These are phyloP conservation scores for Rotaria macrura DNA, from an alignment of 2,888 invertebrate species.

Conservation along the genomic window DNA sequence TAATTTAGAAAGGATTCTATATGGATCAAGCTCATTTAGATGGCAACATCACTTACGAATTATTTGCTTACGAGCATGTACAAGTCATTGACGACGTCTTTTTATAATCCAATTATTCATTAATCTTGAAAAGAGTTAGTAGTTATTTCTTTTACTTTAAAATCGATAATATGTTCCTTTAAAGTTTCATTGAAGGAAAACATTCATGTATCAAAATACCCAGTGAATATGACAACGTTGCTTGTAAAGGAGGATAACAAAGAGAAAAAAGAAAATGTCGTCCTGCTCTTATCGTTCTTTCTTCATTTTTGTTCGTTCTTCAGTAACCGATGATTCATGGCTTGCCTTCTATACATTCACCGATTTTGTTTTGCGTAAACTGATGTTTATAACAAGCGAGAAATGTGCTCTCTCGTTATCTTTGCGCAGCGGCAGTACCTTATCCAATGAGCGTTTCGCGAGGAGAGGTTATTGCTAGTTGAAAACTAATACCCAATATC, in stretches of 20 bases:
- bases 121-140: too few species aligned
- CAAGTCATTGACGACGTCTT: too few species aligned
- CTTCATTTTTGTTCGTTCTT: neutral
- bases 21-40: too few species aligned
- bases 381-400: neutral
- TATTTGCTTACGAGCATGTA: too few species aligned
- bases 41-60: too few species aligned
- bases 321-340: neutral
- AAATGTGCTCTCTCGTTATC: neutral
- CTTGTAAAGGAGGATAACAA: neutral
- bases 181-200: too few species aligned
- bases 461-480: constrained; percentile 15
- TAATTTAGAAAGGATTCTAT: too few species aligned
- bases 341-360: neutral
- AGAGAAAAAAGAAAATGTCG: neutral
- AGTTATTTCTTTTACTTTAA: too few species aligned
- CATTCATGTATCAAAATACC: neutral
- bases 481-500: constrained; percentile 9
- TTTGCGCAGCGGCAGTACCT: constrained; percentile 10
- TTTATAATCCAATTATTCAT: too few species aligned
- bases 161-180: too few species aligned
- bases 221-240: neutral
- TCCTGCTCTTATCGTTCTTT: neutral
- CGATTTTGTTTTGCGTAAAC: neutral
- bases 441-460: constrained; percentile 15